These are phyloP conservation scores for Micronisus gabar DNA, from an alignment of 2,113 vertebrate genomes.

Conservation along the genomic window DNA sequence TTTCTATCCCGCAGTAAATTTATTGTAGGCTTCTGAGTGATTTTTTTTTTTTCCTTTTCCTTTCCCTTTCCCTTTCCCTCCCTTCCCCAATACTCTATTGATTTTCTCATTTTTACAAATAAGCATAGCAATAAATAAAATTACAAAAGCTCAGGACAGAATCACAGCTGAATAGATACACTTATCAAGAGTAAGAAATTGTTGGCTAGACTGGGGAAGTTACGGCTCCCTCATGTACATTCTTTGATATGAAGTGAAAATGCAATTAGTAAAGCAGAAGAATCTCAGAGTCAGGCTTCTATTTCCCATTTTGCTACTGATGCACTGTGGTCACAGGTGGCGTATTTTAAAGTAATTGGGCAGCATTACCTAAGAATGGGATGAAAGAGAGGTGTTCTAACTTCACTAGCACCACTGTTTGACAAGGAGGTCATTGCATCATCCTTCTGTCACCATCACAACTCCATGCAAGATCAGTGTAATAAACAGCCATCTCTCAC, in stretches of 20 bases:
- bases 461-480: not conserved
- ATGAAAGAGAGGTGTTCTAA: not conserved
- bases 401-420: not conserved
- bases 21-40: not conserved
- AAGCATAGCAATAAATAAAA: slow-evolving; percentile 60
- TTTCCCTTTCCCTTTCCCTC: not conserved
- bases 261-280: slow-evolving; percentile 40
- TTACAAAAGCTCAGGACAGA: slow-evolving; percentile 35
- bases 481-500: not conserved
- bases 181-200: slow-evolving; percentile 46
- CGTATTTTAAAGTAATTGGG: not conserved
- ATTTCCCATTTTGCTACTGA: not conserved
- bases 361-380: not conserved
- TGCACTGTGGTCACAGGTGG: not conserved
- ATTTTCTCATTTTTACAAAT: slow-evolving; percentile 65
- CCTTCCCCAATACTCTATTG: slow-evolving; percentile 32
- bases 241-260: slow-evolving; percentile 26
- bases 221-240: slow-evolving; percentile 8
- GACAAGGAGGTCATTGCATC: not conserved
- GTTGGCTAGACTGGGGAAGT: not conserved
- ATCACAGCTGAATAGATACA: slow-evolving; percentile 31
- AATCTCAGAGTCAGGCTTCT: not conserved
- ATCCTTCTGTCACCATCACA: not conserved
- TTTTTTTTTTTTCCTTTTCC: not conserved
- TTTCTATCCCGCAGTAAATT: slow-evolving; percentile 40